Evolutionary conservation across 2,797 vertebrate species (phyloP).

Genomic region (Luscinia luscinia): DNA sequence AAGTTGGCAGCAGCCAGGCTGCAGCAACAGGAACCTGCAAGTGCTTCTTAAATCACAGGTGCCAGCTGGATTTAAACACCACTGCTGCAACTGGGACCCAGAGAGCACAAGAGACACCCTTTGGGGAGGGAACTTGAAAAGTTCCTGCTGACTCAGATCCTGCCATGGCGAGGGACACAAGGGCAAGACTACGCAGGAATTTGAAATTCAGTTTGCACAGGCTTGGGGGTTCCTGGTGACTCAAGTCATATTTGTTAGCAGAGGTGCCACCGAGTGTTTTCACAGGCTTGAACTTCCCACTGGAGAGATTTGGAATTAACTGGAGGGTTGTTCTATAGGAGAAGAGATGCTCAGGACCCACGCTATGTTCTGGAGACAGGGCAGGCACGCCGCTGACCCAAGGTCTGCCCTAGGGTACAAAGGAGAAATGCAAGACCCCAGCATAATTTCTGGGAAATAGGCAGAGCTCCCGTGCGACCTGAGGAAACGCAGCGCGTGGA

Average conservation of each 20-base stretch:
- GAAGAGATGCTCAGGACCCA: neutral
- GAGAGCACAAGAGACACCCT: neutral
- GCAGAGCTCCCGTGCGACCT: neutral
- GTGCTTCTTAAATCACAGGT: neutral
- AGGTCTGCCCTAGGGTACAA: neutral
- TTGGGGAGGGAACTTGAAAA: neutral
- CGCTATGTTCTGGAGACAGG: accelerated
- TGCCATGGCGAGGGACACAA: neutral
- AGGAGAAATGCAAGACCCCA: neutral
- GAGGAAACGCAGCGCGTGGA: neutral
- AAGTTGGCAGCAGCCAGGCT: neutral
- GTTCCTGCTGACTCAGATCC: neutral
- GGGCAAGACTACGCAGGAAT: neutral
- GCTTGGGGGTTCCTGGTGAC: neutral
- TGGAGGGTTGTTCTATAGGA: neutral
- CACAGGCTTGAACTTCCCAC: conserved; percentile 9
- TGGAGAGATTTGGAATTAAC: neutral
- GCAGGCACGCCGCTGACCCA: neutral
- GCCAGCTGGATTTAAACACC: neutral
- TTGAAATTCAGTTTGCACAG: neutral
- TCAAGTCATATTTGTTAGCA: neutral
- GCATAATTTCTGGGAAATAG: neutral
- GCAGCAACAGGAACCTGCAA: neutral
- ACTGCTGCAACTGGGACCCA: neutral
- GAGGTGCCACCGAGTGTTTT: neutral